These are phyloP conservation scores for Centroberyx gerrardi DNA, from an alignment of 2,797 vertebrate species.

Conservation along the genomic window DNA sequence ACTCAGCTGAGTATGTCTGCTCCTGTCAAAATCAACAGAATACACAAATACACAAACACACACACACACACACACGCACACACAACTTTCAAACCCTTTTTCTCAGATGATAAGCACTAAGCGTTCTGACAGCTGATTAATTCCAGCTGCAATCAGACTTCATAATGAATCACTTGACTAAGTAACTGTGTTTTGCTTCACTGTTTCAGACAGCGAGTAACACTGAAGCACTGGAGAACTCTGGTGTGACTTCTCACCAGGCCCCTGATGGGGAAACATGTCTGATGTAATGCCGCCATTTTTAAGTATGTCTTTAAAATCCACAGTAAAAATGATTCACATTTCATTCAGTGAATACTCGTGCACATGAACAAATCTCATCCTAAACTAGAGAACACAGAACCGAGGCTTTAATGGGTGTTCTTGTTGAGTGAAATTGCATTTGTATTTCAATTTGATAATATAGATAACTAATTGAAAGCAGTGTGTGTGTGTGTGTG, in stretches of 20 bases:
- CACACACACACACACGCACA: slow-evolving; percentile 26
- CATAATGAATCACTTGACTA: slow-evolving; percentile 59
- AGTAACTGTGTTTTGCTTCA: slow-evolving; percentile 43
- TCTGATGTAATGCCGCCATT: slow-evolving; percentile 24
- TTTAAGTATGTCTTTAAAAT: not conserved
- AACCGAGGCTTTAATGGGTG: not conserved
- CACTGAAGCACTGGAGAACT: slow-evolving; percentile 31
- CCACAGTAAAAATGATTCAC: not conserved
- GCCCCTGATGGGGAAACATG: slow-evolving; percentile 14
- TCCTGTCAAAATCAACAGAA: slow-evolving; percentile 64
- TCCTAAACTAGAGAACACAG: not conserved
- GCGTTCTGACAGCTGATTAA: slow-evolving; percentile 67
- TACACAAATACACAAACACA: slow-evolving; percentile 23
- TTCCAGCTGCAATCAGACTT: slow-evolving; percentile 60
- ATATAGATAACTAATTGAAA: too few relatives aligned
- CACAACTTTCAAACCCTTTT: slow-evolving; percentile 38
- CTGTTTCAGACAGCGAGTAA: slow-evolving; percentile 40
- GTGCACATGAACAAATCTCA: not conserved
- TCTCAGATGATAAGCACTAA: slow-evolving; percentile 52
- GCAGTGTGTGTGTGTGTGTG: too few relatives aligned
- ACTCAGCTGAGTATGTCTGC: slow-evolving; percentile 53
- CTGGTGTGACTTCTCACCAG: slow-evolving; percentile 20
- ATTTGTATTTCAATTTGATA: too few relatives aligned
- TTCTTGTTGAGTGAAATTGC: not conserved
- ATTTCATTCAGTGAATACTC: not conserved